phyloP scores from a whole-genome alignment of 1,140 invertebrate genomes.

The Trissolcus basalis region DNA sequence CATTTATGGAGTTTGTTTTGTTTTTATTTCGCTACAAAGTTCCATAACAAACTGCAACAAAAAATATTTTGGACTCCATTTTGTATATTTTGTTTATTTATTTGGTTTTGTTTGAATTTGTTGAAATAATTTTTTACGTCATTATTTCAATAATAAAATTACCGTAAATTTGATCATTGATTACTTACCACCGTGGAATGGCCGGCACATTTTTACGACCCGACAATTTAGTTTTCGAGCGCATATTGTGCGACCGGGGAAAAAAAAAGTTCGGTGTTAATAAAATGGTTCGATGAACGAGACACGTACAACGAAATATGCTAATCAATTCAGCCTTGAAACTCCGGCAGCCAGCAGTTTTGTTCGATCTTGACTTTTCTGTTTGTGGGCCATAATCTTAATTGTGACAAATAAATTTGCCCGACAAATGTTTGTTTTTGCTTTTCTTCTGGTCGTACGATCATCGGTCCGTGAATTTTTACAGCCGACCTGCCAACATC shows the following conservation, averaged over 20 bases:
- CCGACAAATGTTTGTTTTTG: slow-evolving; percentile 43
- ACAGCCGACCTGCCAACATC: slow-evolving; percentile 28
- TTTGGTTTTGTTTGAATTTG: too few relatives aligned
- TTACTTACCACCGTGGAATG: too few relatives aligned
- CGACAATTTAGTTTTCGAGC: too few relatives aligned
- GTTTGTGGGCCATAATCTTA: slow-evolving; percentile 33
- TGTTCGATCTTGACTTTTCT: slow-evolving; percentile 14
- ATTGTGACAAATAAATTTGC: slow-evolving; percentile 49
- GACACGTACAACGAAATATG: slow-evolving; percentile 2
- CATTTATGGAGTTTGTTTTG: too few relatives aligned
- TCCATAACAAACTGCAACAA: too few relatives aligned
- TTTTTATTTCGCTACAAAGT: too few relatives aligned
- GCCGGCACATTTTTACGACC: too few relatives aligned
- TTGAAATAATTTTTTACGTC: too few relatives aligned
- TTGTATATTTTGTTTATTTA: too few relatives aligned
- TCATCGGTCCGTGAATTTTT: slow-evolving; percentile 32
- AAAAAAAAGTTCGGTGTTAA: neutral
- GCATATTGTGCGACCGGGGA: neutral
- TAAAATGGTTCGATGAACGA: neutral
- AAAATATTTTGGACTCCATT: too few relatives aligned
- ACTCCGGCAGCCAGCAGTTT: neutral
- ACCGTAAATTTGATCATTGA: too few relatives aligned
- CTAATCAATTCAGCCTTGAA: slow-evolving; percentile 22
- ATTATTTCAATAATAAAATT: too few relatives aligned
- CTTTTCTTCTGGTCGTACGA: slow-evolving; percentile 20